Evolutionary conservation across 1,140 invertebrate species (phyloP).

Genomic region (Brachionus manjavacas): DNA sequence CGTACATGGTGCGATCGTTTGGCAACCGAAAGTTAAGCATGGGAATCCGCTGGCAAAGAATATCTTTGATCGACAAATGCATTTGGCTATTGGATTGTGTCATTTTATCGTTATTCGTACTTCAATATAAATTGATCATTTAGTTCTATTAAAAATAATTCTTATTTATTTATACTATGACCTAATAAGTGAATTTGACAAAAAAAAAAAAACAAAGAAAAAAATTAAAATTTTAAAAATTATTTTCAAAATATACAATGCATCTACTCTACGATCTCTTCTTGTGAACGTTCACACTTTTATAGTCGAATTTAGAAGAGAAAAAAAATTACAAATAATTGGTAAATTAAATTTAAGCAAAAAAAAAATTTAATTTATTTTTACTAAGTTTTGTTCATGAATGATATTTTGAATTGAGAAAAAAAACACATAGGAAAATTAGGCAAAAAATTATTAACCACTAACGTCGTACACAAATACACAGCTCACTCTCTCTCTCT

Average conservation of each 20-base stretch:
- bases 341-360: constrained; percentile 28
- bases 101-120: neutral
- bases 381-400: neutral
- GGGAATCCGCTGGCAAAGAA: neutral
- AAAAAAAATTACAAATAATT: constrained; percentile 36
- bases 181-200: neutral
- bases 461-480: constrained; percentile 12
- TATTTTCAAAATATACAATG: neutral
- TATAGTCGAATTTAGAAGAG: neutral
- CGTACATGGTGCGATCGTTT: constrained; percentile 40
- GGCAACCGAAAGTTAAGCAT: constrained; percentile 32
- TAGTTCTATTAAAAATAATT: neutral
- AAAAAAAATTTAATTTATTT: neutral
- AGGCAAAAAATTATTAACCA: too few relatives aligned
- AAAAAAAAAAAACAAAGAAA: neutral
- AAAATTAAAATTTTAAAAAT: neutral
- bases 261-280: neutral
- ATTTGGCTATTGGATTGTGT: neutral
- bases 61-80: constrained; percentile 3
- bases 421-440: too few relatives aligned
- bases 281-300: neutral
- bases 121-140: neutral
- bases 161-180: neutral
- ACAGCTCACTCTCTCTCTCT: too few relatives aligned
- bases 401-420: neutral